These are phyloP conservation scores for Leptopilina boulardi DNA, from an alignment of 1,140 invertebrate species.

Conservation along the genomic window DNA sequence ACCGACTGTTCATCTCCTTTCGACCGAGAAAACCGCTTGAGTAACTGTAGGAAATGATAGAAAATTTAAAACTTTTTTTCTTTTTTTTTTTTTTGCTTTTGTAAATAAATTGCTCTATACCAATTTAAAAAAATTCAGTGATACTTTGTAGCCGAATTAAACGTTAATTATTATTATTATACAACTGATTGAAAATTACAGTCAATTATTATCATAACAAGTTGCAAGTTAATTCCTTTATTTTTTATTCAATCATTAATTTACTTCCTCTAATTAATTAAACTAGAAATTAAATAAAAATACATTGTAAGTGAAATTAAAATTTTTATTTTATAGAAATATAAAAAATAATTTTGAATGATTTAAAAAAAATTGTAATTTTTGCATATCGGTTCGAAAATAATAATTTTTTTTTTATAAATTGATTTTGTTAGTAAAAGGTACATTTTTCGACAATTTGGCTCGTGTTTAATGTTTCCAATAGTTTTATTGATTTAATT, in stretches of 20 bases:
- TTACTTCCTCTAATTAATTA: not conserved
- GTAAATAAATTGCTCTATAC: not conserved
- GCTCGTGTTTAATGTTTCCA: not conserved
- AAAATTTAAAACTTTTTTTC: constrained; percentile 25
- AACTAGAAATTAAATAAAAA: not conserved
- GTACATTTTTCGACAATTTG: constrained; percentile 1
- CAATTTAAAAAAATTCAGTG: not conserved
- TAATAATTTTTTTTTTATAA: no score
- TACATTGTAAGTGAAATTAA: not conserved
- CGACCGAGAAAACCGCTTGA: constrained; percentile 49
- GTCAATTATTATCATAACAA: no score
- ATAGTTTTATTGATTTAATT: constrained; percentile 8
- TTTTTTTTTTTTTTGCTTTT: not conserved
- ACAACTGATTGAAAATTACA: not conserved
- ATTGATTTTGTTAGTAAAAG: no score
- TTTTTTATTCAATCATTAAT: no score
- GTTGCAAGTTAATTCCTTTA: not conserved
- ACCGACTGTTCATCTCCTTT: constrained; percentile 36
- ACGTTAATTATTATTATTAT: not conserved
- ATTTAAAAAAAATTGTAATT: no score
- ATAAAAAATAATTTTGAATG: no score
- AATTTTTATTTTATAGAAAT: no score
- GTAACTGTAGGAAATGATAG: constrained; percentile 49
- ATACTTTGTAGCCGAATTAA: not conserved
- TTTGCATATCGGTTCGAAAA: no score